phyloP scores from a whole-genome alignment of 2,113 vertebrate genomes.

The Perca schrenkii region DNA sequence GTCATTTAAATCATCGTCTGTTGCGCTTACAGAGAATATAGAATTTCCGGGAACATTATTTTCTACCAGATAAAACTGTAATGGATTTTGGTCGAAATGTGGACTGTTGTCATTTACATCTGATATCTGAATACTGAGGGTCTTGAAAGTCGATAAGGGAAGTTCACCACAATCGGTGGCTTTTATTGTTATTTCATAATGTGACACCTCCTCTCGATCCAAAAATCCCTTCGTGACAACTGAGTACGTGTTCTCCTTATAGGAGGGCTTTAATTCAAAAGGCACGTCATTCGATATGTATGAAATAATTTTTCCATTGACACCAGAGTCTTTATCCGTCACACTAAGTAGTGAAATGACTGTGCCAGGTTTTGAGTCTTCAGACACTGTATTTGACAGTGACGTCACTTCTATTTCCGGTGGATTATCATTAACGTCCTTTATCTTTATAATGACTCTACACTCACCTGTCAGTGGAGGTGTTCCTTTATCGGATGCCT shows the following conservation, averaged over 20 bases:
- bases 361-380: slow-evolving; percentile 55
- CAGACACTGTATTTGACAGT: slow-evolving; percentile 44
- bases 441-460: slow-evolving; percentile 38
- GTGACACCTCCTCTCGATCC: slow-evolving; percentile 66
- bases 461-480: slow-evolving; percentile 32
- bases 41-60: slow-evolving; percentile 71
- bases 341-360: slow-evolving; percentile 56
- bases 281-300: slow-evolving; percentile 75
- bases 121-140: slow-evolving; percentile 64
- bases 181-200: slow-evolving; percentile 83
- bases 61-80: slow-evolving; percentile 71
- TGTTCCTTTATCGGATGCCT: slow-evolving; percentile 56
- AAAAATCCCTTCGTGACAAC: slow-evolving; percentile 54
- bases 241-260: slow-evolving; percentile 65
- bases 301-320: slow-evolving; percentile 56
- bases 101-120: slow-evolving; percentile 83
- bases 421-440: slow-evolving; percentile 46
- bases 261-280: slow-evolving; percentile 62
- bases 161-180: slow-evolving; percentile 78
- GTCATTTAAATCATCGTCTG: slow-evolving; percentile 68
- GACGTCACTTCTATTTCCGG: slow-evolving; percentile 61
- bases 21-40: slow-evolving; percentile 73
- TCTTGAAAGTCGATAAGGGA: slow-evolving; percentile 66
- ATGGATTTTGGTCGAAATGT: slow-evolving; percentile 51
- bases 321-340: slow-evolving; percentile 54